A percentile compares a stretch with the other conserved stretches of the same genome.
Conservation (phyloP, 2,113 vertebrate species). For the Apeltes quadracus region DNA sequence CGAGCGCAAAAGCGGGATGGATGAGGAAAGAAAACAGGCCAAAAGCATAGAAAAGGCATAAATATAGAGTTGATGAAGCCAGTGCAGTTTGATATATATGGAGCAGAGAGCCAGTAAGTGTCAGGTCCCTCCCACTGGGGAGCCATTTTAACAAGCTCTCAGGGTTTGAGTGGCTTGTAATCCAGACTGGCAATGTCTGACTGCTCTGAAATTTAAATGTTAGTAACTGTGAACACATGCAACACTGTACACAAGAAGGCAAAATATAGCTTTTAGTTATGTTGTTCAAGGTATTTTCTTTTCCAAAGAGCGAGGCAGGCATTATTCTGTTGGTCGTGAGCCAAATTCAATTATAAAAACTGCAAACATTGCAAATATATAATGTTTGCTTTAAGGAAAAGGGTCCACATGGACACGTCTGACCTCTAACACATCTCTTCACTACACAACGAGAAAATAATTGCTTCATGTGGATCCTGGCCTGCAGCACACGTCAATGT, state of each 20-base stretch:
- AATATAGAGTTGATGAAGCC: slow-evolving; percentile 20
- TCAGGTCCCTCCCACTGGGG: slow-evolving; percentile 44
- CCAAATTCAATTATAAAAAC: slow-evolving; percentile 14
- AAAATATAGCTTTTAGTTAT: neutral
- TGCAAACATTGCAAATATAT: slow-evolving; percentile 12
- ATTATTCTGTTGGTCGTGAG: neutral
- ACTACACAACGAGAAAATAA: slow-evolving; percentile 18
- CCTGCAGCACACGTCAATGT: neutral
- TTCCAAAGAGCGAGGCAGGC: neutral
- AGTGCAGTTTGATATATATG: slow-evolving; percentile 45
- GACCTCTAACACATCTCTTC: slow-evolving; percentile 1
- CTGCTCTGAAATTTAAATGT: slow-evolving; percentile 23
- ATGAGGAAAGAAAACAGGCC: slow-evolving; percentile 35
- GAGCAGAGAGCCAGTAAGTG: slow-evolving; percentile 55
- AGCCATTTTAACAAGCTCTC: slow-evolving; percentile 64
- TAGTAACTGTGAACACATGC: neutral
- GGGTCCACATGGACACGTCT: neutral
- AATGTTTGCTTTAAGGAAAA: slow-evolving; percentile 5
- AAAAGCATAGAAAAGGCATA: slow-evolving; percentile 15
- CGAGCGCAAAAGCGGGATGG: slow-evolving; percentile 11
- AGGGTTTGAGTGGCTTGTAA: slow-evolving; percentile 46
- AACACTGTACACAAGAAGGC: neutral
- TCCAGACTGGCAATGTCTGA: slow-evolving; percentile 23
- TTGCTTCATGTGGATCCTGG: slow-evolving; percentile 16
- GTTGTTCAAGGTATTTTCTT: neutral